Evolutionary conservation across 2,888 invertebrate genomes (phyloP).

Genomic region (Apodemia hepburni): DNA sequence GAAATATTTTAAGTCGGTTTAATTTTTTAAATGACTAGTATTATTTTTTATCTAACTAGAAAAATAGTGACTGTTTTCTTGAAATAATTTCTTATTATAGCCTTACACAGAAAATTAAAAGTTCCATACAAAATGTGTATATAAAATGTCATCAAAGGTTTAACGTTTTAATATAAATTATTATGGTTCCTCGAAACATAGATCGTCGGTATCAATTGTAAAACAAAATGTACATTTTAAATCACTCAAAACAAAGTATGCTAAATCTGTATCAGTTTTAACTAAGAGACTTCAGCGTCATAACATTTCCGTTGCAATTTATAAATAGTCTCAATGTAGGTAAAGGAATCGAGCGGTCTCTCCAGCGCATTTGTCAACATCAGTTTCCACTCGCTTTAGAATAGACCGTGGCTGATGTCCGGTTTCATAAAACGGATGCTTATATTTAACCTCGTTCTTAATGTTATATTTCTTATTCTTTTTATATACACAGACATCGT

Average conservation of each 20-base stretch:
- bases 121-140: too few relatives aligned
- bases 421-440: conserved; percentile 13
- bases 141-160: too few relatives aligned
- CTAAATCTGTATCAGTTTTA: conserved; percentile 9
- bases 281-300: conserved; percentile 8
- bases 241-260: not conserved
- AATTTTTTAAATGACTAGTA: too few relatives aligned
- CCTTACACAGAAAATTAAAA: too few relatives aligned
- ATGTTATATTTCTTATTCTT: too few relatives aligned
- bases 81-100: too few relatives aligned
- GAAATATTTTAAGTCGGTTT: too few relatives aligned
- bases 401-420: conserved; percentile 14
- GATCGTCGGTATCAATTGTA: not conserved
- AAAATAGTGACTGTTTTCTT: too few relatives aligned
- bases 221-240: not conserved
- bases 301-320: conserved; percentile 41
- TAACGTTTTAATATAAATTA: too few relatives aligned
- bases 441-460: not conserved
- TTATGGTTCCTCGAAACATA: not conserved
- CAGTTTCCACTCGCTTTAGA: conserved; percentile 23
- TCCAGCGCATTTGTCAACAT: conserved; percentile 34
- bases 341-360: conserved; percentile 36
- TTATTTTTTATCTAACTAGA: too few relatives aligned
- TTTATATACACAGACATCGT: too few relatives aligned
- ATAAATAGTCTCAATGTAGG: conserved; percentile 44